Conservation (phyloP, 2,113 vertebrate genomes). For the Ginglymostoma cirratum region DNA sequence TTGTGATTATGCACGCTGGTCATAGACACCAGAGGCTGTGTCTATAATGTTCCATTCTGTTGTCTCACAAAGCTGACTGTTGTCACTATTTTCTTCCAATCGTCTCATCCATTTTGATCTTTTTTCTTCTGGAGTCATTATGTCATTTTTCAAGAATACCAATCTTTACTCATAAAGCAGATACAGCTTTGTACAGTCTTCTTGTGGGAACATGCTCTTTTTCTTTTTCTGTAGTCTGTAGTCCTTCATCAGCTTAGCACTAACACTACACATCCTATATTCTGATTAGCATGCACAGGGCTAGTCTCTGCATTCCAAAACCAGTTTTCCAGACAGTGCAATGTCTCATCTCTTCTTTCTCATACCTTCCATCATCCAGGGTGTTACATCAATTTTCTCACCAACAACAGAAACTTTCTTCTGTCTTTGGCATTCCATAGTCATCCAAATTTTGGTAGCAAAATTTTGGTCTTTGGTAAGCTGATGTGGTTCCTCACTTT, state of each 20-base stretch:
- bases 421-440: neutral
- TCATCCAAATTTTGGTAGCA: neutral
- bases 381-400: neutral
- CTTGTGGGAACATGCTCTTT: neutral
- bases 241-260: neutral
- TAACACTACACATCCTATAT: neutral
- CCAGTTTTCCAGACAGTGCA: neutral
- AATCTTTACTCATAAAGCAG: neutral
- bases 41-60: neutral
- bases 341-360: neutral
- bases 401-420: neutral
- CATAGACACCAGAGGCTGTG: neutral
- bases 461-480: neutral
- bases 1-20: neutral
- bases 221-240: neutral
- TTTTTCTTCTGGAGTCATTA: neutral
- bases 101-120: neutral
- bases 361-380: neutral
- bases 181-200: neutral
- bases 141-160: neutral
- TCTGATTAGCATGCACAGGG: neutral
- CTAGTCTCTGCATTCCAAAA: neutral
- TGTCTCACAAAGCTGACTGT: neutral
- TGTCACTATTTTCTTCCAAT: neutral
- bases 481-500: neutral